Base-by-base conservation (phyloP, 2,888 invertebrate genomes). In the Perizoma affinitatum region DNA sequence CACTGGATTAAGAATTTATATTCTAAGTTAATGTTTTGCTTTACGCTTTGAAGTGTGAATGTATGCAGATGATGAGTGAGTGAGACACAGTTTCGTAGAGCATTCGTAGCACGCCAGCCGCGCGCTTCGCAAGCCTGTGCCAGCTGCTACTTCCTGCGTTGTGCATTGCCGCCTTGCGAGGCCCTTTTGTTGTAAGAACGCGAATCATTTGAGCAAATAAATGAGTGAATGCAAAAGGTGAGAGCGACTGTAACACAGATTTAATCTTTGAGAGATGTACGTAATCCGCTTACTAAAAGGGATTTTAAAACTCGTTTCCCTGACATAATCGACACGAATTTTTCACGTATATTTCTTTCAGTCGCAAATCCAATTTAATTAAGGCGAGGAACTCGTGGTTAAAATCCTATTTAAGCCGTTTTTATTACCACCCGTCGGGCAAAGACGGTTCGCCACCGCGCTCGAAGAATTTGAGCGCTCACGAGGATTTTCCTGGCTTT, bases 321-420 rank as follows among this genome's bases (percentile, higher is more conserved):
- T 84, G 85, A 86, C 83, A 86, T 87, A 90, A 91, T 90, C 88
- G 89, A 90, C 90, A 89, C 83, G 88, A 88, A 84, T 89, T 90
- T 89, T 90, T 88, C 87, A 87, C 88, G 87, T 89, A 90, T 86
- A 90, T 90, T 90, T 90, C 90, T 88, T 91, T 90, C 86, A 86
- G 82, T 87, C 86, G 85, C 90, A 90, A 90, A 92, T 92, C 90
- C 90, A 91, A 91, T 92, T 91, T 92, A 92, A 92, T 92, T 92
- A 92, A 91, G 88, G 90, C 90, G 86, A 83, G 87, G 86, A 90
- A 88, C 88, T 88, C 88, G 91, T 86, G 90, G 92, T 90, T 90
- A 88, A 90, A 91, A 91, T 91, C 92, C 90, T 89, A 87, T 91
- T 89, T 91, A 88, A 92, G 91, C 90, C 89, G 89, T 91, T 92